Conservation (phyloP, 2,888 invertebrate genomes). For the Norana najaformis region DNA sequence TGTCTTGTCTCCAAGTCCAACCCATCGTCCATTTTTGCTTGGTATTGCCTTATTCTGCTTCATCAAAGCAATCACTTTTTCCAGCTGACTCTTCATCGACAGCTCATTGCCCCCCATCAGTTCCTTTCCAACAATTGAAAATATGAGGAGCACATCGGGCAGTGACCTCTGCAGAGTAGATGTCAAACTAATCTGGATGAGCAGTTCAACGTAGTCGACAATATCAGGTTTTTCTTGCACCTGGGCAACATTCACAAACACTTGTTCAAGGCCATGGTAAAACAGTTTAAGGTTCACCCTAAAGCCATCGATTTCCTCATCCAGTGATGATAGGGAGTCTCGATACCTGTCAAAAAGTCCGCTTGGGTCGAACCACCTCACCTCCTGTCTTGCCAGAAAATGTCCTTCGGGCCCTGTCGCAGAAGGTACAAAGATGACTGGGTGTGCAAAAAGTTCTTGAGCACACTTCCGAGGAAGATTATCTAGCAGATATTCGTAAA, state of each 20-base stretch:
- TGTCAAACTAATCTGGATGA: constrained; percentile 33
- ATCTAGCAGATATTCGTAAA: constrained; percentile 52
- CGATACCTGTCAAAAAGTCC: constrained; percentile 51
- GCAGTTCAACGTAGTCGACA: constrained; percentile 50
- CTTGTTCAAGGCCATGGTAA: constrained; percentile 35
- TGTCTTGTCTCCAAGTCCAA: constrained; percentile 51
- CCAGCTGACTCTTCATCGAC: not conserved
- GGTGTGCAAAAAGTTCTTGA: constrained; percentile 51
- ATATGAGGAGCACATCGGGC: constrained; percentile 34
- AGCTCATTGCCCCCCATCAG: not conserved
- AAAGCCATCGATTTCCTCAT: constrained; percentile 45
- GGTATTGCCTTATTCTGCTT: constrained; percentile 47
- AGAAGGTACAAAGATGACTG: constrained; percentile 54
- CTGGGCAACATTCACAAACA: constrained; percentile 41
- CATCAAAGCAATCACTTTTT: constrained; percentile 1
- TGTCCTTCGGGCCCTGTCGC: constrained; percentile 16
- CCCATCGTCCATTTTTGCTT: constrained; percentile 51
- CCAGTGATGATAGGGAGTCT: constrained; percentile 33
- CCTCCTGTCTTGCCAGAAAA: constrained; percentile 46
- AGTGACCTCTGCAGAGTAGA: constrained; percentile 24
- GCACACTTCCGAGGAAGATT: constrained; percentile 49
- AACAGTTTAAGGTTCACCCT: not conserved
- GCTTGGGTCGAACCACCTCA: constrained; percentile 56
- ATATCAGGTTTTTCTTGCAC: constrained; percentile 48
- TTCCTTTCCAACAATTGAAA: constrained; percentile 32